Percentiles rank a stretch among this genome's conserved stretches.
Evolutionary conservation across 2,797 vertebrate genomes (phyloP).

Genomic region (Sebastes dallii): DNA sequence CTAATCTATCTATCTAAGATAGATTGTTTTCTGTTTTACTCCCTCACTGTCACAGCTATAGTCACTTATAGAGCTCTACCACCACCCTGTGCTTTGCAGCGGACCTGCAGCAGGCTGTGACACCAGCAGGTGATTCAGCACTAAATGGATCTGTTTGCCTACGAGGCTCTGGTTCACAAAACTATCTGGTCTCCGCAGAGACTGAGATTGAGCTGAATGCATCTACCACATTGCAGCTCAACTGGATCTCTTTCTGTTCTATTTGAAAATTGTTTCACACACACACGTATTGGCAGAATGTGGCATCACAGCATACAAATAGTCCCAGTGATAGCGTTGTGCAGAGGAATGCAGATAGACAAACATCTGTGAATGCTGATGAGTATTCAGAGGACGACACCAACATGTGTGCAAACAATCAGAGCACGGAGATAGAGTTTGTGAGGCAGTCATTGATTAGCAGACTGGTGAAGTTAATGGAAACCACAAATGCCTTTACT

Average conservation of each 20-base stretch:
- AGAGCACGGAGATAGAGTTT: constrained; percentile 14
- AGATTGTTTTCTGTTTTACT: not conserved
- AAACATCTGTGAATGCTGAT: constrained; percentile 24
- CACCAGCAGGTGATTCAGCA: constrained; percentile 15
- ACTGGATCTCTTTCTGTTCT: not conserved
- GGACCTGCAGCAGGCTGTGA: not conserved
- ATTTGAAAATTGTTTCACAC: not conserved
- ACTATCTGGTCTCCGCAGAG: constrained; percentile 2
- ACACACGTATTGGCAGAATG: not conserved
- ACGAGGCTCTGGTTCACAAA: not conserved
- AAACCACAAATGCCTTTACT: constrained; percentile 7
- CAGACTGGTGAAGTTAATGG: constrained; percentile 19
- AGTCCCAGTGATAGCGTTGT: not conserved
- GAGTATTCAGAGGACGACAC: constrained; percentile 48
- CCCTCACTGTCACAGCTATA: not conserved
- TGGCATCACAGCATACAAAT: not conserved
- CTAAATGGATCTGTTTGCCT: constrained; percentile 1
- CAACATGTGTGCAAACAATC: constrained; percentile 31
- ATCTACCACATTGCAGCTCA: not conserved
- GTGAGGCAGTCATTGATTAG: constrained; percentile 43
- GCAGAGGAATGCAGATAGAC: not conserved
- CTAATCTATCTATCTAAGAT: not conserved
- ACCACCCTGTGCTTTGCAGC: constrained; percentile 42
- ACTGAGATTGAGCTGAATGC: not conserved
- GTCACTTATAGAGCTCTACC: constrained; percentile 35